Evolutionary conservation across 2,797 vertebrate species (phyloP).

Genomic region (Lateolabrax maculatus): DNA sequence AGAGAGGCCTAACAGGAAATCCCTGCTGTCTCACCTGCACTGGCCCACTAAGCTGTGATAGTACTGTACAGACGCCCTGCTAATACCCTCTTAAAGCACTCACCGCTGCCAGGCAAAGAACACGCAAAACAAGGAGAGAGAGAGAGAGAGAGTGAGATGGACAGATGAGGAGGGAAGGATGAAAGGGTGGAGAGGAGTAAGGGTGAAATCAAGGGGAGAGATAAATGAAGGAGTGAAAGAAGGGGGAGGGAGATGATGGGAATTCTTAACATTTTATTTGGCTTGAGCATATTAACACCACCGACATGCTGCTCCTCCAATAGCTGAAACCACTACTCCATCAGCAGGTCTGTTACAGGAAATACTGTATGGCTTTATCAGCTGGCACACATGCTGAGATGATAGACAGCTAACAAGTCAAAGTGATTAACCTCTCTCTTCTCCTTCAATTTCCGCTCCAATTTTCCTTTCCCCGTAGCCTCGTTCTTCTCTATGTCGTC

Average conservation of each 20-base stretch:
- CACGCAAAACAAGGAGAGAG: slow-evolving; percentile 40
- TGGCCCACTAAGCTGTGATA: slow-evolving; percentile 77
- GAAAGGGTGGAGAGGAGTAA: slow-evolving; percentile 31
- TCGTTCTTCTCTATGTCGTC: slow-evolving; percentile 28
- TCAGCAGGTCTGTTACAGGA: slow-evolving; percentile 35
- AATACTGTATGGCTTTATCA: slow-evolving; percentile 58
- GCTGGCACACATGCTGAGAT: slow-evolving; percentile 59
- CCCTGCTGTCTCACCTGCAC: slow-evolving; percentile 80
- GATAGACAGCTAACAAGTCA: slow-evolving; percentile 64
- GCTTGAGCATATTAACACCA: slow-evolving; percentile 34
- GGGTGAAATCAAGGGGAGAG: slow-evolving; percentile 20
- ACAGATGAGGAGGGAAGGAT: slow-evolving; percentile 40
- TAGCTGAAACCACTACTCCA: slow-evolving; percentile 16
- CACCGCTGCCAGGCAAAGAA: slow-evolving; percentile 46
- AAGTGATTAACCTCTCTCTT: slow-evolving; percentile 64
- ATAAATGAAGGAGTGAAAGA: slow-evolving; percentile 14
- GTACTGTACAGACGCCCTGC: slow-evolving; percentile 61
- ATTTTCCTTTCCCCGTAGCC: slow-evolving; percentile 47
- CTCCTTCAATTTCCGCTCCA: slow-evolving; percentile 65
- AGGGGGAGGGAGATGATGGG: slow-evolving; percentile 13
- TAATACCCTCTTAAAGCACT: slow-evolving; percentile 78
- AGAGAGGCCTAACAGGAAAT: slow-evolving; percentile 81
- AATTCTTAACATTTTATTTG: slow-evolving; percentile 35
- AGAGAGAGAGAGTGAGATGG: slow-evolving; percentile 2
- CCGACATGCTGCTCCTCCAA: slow-evolving; percentile 2